Evolutionary conservation across 2,797 vertebrate genomes (phyloP).

Genomic region (Oreochromis grahami): DNA sequence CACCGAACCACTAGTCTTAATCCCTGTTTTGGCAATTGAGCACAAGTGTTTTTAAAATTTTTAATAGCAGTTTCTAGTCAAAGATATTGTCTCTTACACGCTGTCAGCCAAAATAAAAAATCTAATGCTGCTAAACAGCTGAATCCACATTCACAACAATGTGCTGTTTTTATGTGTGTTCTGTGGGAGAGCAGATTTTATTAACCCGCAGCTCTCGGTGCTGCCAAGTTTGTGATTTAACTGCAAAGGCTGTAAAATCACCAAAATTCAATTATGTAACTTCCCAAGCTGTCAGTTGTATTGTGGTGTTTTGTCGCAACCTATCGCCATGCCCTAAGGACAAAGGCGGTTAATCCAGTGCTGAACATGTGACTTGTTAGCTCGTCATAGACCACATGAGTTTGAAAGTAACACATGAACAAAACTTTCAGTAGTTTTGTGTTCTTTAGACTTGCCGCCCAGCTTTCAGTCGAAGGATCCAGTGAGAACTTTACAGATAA

Average conservation of each 20-base stretch:
- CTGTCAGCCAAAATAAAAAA: background rate
- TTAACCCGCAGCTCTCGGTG: background rate
- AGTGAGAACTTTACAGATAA: background rate
- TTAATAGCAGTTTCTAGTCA: background rate
- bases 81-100: background rate
- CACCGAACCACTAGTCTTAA: background rate
- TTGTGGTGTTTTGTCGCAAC: background rate
- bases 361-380: background rate
- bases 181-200: background rate
- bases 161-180: background rate
- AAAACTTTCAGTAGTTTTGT: background rate
- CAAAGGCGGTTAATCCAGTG: background rate
- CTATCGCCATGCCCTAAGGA: background rate
- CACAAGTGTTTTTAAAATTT: background rate
- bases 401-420: background rate
- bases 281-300: background rate
- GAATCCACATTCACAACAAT: background rate
- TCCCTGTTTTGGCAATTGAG: background rate
- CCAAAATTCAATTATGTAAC: background rate
- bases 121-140: background rate
- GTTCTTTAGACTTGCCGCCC: background rate
- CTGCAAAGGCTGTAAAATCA: background rate
- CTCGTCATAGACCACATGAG: background rate
- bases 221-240: background rate
- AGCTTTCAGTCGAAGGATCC: background rate